These are phyloP conservation scores for Gallinago undulata DNA, from an alignment of 2,113 vertebrate genomes.

Conservation along the genomic window DNA sequence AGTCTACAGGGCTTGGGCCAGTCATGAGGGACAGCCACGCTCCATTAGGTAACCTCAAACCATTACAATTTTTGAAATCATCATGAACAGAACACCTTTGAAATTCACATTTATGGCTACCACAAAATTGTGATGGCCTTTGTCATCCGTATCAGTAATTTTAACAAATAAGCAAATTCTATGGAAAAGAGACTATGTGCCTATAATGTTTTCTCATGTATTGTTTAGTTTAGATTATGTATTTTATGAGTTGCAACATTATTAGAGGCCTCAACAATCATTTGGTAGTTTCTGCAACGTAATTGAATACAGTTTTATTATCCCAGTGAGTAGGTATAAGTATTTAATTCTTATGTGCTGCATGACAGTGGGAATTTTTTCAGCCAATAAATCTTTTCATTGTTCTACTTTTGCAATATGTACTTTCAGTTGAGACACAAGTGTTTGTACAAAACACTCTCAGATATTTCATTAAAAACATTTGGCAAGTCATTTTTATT, in stretches of 20 bases:
- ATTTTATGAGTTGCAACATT: constrained; percentile 67
- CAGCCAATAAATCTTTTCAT: constrained; percentile 36
- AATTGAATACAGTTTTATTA: constrained; percentile 74
- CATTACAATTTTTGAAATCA: background rate
- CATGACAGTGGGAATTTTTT: constrained; percentile 43
- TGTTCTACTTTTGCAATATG: background rate
- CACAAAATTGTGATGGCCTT: background rate
- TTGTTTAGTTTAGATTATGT: constrained; percentile 71
- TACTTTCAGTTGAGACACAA: background rate
- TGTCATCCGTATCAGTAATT: background rate
- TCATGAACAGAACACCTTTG: background rate
- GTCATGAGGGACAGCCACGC: background rate
- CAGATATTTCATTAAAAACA: background rate
- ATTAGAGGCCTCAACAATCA: constrained; percentile 67
- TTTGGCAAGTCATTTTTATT: background rate
- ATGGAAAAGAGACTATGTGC: constrained; percentile 40
- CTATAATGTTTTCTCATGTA: constrained; percentile 33
- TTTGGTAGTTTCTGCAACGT: constrained; percentile 54
- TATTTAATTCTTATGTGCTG: constrained; percentile 71
- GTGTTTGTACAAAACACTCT: background rate
- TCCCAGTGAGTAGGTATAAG: constrained; percentile 62
- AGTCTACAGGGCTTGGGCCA: background rate
- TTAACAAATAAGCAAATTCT: constrained; percentile 44
- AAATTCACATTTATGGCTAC: background rate
- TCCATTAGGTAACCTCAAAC: background rate